Conservation (phyloP, 1,140 invertebrate genomes). For the Formica exsecta region DNA sequence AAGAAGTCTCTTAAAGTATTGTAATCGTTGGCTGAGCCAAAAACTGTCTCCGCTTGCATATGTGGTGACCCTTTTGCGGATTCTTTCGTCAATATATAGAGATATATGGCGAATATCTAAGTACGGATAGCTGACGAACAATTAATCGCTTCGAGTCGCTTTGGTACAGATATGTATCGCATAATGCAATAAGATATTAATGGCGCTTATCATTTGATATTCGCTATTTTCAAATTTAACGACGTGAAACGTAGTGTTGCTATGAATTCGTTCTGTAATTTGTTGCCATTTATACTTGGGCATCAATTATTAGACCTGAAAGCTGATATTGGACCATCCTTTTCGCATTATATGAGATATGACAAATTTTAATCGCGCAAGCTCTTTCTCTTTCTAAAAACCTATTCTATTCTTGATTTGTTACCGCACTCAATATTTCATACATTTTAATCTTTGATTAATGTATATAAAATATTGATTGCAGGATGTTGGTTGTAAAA, state of each 20-base stretch:
- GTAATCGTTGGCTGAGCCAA: constrained; percentile 64
- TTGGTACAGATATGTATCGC: background rate
- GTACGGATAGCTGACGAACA: constrained; percentile 33
- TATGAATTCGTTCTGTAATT: background rate
- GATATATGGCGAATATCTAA: constrained; percentile 41
- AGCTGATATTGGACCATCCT: background rate
- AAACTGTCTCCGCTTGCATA: constrained; percentile 59
- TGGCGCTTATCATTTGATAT: background rate
- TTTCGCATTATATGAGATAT: background rate
- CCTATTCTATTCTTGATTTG: background rate
- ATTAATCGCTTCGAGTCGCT: background rate
- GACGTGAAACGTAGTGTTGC: background rate
- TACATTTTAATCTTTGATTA: background rate
- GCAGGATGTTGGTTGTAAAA: background rate
- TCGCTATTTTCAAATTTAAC: background rate
- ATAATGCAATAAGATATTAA: constrained; percentile 8
- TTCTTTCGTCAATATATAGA: constrained; percentile 17
- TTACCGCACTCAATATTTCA: background rate
- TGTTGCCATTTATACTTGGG: background rate
- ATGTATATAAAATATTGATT: background rate
- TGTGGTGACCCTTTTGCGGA: background rate
- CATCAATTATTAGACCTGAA: background rate
- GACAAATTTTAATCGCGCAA: background rate
- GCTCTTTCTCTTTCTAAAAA: background rate
- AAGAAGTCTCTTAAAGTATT: constrained; percentile 67